Conservation (phyloP, 1,140 invertebrate species). For the Aphidius ervi region DNA sequence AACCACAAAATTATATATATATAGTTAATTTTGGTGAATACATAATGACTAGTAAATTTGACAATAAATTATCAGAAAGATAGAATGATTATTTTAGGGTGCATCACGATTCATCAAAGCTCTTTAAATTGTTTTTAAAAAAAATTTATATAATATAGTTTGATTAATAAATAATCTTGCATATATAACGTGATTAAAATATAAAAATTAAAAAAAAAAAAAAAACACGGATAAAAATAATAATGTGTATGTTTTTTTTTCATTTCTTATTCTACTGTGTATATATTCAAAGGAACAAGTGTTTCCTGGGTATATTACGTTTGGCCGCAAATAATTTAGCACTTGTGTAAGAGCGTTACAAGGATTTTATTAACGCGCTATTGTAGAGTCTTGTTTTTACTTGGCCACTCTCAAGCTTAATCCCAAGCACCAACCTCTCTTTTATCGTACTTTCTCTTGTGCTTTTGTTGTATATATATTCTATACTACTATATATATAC, state of each 20-base stretch:
- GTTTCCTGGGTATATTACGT: conserved; percentile 7
- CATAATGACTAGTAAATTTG: conserved; percentile 17
- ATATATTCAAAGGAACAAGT: too few relatives aligned
- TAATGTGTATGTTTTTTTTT: background rate
- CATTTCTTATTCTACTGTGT: background rate
- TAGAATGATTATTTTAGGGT: too few relatives aligned
- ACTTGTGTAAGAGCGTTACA: conserved; percentile 24
- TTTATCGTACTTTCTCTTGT: conserved; percentile 11
- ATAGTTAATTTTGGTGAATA: conserved; percentile 24
- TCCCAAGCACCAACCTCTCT: conserved; percentile 11
- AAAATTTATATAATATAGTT: background rate
- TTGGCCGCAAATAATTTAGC: conserved; percentile 8
- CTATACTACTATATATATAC: conserved; percentile 10
- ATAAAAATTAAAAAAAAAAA: background rate
- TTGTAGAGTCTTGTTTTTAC: conserved; percentile 12
- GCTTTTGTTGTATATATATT: conserved; percentile 1
- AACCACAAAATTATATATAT: conserved; percentile 29
- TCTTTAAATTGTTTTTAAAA: background rate
- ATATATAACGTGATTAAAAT: too few relatives aligned
- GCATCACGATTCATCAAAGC: too few relatives aligned
- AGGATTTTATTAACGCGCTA: conserved; percentile 23
- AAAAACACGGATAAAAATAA: background rate
- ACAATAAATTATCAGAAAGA: conserved; percentile 3
- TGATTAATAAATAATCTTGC: too few relatives aligned
- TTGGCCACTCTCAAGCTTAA: conserved; percentile 18